Base-by-base conservation (phyloP, 1,140 invertebrate genomes). In the Mercenaria mercenaria region DNA sequence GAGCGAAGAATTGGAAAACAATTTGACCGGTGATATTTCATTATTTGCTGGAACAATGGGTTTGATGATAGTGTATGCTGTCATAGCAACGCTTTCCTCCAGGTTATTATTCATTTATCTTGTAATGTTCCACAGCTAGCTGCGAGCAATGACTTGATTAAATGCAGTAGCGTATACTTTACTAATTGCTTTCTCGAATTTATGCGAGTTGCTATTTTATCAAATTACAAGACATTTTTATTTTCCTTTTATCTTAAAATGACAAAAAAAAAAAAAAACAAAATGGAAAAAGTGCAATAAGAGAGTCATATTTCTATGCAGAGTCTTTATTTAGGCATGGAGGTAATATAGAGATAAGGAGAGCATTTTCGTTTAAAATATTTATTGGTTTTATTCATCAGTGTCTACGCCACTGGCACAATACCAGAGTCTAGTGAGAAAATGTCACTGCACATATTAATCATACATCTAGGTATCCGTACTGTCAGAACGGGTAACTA, bases 21-120 rank as follows among this genome's bases (percentile, higher is more conserved):
- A 39, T 23, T 20, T 81, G 64, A 0, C 0, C 0, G 86, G 86
- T 23, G 92, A 93, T 59, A 90, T 91, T 23, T 61, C 56, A 1
- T 90, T 77, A 56, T 91, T 93, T 37, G 26, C 84, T 26, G 29
- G 89, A 47, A 90, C 91, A n/a, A 41, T 92, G n/a, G 37, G 89
- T 11, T 8, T 91, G 41, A 90, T 88, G 82, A 47, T 91, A 26
- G 84, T 52, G 23, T 92, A 91, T 47, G 92, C 92, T 32, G 88
- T 76, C 29, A 23, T 93, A 3, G 93, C 82, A 26, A 85, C 82
- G 0, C 26, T 85, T 18, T 50, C 82, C 0, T 39, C 26, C 3
- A 85, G 82, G 67, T 85, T 34, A 34, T 20, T 56, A 8, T 64
- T 64, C 10, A n/a, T 29, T n/a, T 0, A 64, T 26, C 4, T 64